A percentile compares a stretch with the other conserved stretches of the same genome.
Conservation (phyloP, 1,140 invertebrate genomes). For the Heterodera schachtii region DNA sequence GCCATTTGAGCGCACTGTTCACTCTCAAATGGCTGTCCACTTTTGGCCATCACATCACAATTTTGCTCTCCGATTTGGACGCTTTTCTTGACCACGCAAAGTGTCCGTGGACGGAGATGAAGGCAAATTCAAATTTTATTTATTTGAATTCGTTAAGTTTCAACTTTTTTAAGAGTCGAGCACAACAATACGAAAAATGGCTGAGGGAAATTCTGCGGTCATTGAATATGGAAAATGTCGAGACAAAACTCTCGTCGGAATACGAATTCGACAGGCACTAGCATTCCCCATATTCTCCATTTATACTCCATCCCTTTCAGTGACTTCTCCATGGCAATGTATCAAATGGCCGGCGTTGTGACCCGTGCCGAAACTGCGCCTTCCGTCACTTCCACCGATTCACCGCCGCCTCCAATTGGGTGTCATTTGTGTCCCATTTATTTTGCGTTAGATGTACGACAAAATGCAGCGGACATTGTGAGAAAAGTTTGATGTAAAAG, state of each 20-base stretch:
- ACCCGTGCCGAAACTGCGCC: slow-evolving; percentile 93
- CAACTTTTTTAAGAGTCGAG: slow-evolving; percentile 70
- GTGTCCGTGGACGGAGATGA: slow-evolving; percentile 92
- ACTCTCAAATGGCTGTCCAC: slow-evolving; percentile 35
- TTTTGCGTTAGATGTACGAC: slow-evolving; percentile 88
- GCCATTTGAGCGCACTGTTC: slow-evolving; percentile 50
- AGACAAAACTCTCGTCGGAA: slow-evolving; percentile 89
- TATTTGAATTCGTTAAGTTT: neutral
- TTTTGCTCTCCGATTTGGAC: slow-evolving; percentile 95
- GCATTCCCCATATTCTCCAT: neutral
- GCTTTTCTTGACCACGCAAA: slow-evolving; percentile 99
- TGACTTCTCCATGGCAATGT: slow-evolving; percentile 94
- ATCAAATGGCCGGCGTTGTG: slow-evolving; percentile 84
- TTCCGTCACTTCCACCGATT: slow-evolving; percentile 85
- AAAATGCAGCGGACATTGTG: slow-evolving; percentile 70
- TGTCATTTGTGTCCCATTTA: slow-evolving; percentile 80
- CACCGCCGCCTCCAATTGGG: slow-evolving; percentile 73
- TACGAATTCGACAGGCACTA: slow-evolving; percentile 82
- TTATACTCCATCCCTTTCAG: slow-evolving; percentile 57
- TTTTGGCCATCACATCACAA: slow-evolving; percentile 75
- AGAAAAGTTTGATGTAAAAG: neutral
- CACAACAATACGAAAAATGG: slow-evolving; percentile 86
- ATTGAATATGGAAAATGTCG: slow-evolving; percentile 89
- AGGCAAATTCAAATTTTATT: slow-evolving; percentile 60
- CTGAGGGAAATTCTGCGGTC: slow-evolving; percentile 91